Base-by-base conservation (phyloP, 2,113 vertebrate genomes). In the Gasterosteus nipponicus region DNA sequence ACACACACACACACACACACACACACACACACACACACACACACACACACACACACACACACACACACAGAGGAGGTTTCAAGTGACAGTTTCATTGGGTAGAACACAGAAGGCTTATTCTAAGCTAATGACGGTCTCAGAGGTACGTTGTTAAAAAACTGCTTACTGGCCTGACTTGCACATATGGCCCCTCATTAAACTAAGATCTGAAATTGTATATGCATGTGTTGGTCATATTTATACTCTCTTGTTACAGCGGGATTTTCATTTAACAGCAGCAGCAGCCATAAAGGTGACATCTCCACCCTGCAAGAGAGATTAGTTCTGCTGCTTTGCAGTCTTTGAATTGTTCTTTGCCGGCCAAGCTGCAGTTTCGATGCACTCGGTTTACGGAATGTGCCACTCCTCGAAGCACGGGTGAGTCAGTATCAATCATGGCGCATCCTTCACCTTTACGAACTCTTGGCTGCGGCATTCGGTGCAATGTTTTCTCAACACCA, bases 351-450 rank as follows among this genome's bases (percentile, higher is more conserved):
- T 69, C 69, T 68, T 46, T 58, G 3, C 62, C 64, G 16, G 64
- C 61, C 60, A 47, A 66, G 35, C 69, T 75, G 58, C 59, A 75
- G 67, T 81, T 89, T 83, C 58, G 31, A 59, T 79, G 79, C 38
- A 33, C 60, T 79, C 46, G 42, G 39, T 58, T 47, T 69, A 63
- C 86, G 87, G 87, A 92, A 93, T 91, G 90, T 74, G 83, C 90
- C 88, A 87, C 89, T 91, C 89, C 89, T 79, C 18, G 15, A 47
- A 67, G 57, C 41, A 76, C 44, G 61, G 83, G 65, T 87, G 81
- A 84, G 80, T 83, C 75, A 78, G 38, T 64, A 77, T 64, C 65
- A 67, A 54, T 80, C 68, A 61, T 7, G 39, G n/a, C 49, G 59
- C 82, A 51, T 81, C 38, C 47, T 61, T 70, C 10, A 11, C 66